Evolutionary conservation across 2,113 vertebrate species (phyloP).

Genomic region (Ptyas mucosa): DNA sequence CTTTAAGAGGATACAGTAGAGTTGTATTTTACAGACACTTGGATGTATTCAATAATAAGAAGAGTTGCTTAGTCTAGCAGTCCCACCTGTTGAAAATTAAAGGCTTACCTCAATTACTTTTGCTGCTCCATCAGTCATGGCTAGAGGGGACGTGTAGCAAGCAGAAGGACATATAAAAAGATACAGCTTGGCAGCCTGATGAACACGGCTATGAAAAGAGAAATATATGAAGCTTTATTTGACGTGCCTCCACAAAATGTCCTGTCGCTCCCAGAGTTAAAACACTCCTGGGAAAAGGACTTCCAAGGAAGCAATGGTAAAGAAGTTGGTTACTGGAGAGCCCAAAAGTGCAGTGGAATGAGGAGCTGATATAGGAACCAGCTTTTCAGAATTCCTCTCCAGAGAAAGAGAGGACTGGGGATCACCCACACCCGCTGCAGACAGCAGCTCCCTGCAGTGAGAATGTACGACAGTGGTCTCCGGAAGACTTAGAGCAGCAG

Average conservation of each 20-base stretch:
- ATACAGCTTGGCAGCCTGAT: conserved; percentile 84
- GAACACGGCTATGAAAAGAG: conserved; percentile 71
- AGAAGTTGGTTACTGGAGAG: background rate
- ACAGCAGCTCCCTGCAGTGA: background rate
- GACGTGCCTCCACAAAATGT: background rate
- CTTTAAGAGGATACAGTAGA: too few species aligned
- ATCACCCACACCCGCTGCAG: background rate
- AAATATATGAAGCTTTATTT: background rate
- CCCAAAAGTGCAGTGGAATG: background rate
- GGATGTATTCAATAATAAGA: background rate
- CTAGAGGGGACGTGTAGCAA: conserved; percentile 77
- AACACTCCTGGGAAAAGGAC: background rate
- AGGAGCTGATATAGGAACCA: background rate
- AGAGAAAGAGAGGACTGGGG: background rate
- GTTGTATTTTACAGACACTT: background rate
- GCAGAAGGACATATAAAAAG: conserved; percentile 76
- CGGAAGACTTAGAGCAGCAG: background rate
- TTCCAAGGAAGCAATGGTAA: background rate
- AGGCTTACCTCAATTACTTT: conserved; percentile 82
- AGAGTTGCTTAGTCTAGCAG: background rate
- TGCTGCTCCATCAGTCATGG: conserved; percentile 87
- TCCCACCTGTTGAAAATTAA: background rate
- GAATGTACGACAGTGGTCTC: background rate
- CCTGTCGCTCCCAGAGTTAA: background rate
- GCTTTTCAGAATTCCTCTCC: background rate